Percentiles rank a stretch among this genome's conserved stretches.
These are phyloP conservation scores for Parazoanthus darwini DNA, from an alignment of 92 coral and sea anemone species.

Conservation along the genomic window DNA sequence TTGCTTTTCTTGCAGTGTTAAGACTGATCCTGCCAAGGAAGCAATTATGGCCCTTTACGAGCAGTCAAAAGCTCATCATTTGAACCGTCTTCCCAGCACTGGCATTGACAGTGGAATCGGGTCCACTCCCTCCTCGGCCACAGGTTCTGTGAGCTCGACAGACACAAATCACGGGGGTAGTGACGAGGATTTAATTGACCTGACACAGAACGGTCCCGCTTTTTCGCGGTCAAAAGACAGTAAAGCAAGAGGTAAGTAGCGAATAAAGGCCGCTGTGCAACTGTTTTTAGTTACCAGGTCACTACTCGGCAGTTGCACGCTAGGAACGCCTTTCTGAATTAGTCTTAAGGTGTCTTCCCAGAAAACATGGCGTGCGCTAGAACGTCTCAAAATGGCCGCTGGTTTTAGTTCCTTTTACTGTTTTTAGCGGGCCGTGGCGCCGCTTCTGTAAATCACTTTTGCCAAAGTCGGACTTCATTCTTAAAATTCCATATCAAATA, in stretches of 20 bases:
- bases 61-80: slow-evolving; percentile 60
- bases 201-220: slow-evolving; percentile 48
- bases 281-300: no score
- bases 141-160: slow-evolving; percentile 95
- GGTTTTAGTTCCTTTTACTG: no score
- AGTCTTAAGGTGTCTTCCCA: no score
- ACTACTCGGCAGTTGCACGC: no score
- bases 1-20: not conserved
- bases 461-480: no score
- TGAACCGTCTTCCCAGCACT: slow-evolving; percentile 52
- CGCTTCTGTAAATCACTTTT: no score
- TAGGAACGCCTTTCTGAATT: no score
- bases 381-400: no score
- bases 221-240: slow-evolving; percentile 10
- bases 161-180: slow-evolving; percentile 96
- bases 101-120: slow-evolving; percentile 93
- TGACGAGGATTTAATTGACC: slow-evolving; percentile 84
- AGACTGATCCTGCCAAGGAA: slow-evolving; percentile 52
- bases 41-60: slow-evolving; percentile 73
- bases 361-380: no score
- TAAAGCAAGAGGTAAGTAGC: slow-evolving; percentile 19
- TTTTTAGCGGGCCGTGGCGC: no score
- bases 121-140: slow-evolving; percentile 87
- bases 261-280: not conserved
- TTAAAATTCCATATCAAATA: no score